phyloP scores from a whole-genome alignment of 2,888 invertebrate genomes.

The Megamerina dolium region DNA sequence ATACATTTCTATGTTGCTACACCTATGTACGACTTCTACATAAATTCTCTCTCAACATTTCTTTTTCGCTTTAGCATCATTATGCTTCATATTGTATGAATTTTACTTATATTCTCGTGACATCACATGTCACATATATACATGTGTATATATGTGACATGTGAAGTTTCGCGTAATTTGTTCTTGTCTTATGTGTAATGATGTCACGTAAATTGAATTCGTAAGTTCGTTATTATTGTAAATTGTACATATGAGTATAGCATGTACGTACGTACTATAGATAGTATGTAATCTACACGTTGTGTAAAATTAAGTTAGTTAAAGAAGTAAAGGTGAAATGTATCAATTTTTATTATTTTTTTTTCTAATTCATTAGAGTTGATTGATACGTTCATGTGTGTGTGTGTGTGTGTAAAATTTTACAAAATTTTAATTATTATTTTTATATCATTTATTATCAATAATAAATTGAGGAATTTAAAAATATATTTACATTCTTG shows the following conservation, averaged over 20 bases:
- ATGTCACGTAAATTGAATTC: slow-evolving; percentile 43
- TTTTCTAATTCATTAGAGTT: too few species aligned
- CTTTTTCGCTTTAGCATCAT: neutral
- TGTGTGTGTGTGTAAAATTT: slow-evolving; percentile 1
- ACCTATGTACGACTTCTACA: too few species aligned
- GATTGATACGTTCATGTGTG: slow-evolving; percentile 2
- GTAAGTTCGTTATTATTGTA: slow-evolving; percentile 17
- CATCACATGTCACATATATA: slow-evolving; percentile 12
- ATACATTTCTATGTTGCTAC: too few species aligned
- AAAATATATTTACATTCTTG: too few species aligned
- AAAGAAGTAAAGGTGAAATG: too few species aligned
- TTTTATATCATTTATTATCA: too few species aligned
- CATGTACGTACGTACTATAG: too few species aligned
- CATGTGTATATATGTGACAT: neutral
- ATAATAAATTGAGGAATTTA: too few species aligned
- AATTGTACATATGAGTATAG: neutral
- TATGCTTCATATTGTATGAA: neutral
- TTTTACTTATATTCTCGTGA: slow-evolving; percentile 2
- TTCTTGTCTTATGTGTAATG: slow-evolving; percentile 42
- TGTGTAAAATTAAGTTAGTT: too few species aligned
- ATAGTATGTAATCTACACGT: too few species aligned
- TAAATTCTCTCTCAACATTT: neutral
- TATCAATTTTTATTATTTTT: too few species aligned
- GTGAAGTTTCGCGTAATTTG: slow-evolving; percentile 32
- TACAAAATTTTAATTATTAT: too few species aligned